Percentiles rank a stretch among this genome's conserved stretches.
Conservation (phyloP, 2,797 vertebrate genomes). For the Myotis myotis region DNA sequence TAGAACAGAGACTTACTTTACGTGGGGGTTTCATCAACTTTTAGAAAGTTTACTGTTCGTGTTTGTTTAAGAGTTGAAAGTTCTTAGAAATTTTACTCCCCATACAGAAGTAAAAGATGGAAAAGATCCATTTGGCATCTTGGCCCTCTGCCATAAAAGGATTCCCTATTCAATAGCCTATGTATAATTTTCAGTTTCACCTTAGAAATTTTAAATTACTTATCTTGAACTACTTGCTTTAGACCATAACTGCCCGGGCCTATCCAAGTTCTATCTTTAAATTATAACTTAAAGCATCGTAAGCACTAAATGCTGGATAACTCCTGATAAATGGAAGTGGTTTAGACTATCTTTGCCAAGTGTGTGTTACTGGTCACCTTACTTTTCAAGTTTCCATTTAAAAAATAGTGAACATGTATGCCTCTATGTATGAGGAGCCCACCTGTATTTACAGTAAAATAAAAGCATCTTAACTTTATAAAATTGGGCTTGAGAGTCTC, state of each 20-base stretch:
- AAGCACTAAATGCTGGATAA: conserved; percentile 41
- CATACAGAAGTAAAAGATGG: conserved; percentile 1
- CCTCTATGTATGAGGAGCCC: not conserved
- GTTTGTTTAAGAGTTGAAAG: conserved; percentile 32
- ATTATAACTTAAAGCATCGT: conserved; percentile 17
- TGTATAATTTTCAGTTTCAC: conserved; percentile 50
- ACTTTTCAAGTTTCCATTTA: conserved; percentile 56
- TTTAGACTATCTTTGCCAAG: conserved; percentile 34
- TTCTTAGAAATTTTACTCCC: conserved; percentile 38
- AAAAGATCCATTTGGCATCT: not conserved
- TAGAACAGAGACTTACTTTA: conserved; percentile 7
- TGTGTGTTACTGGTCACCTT: conserved; percentile 44
- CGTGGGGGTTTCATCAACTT: not conserved
- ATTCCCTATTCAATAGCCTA: conserved; percentile 23
- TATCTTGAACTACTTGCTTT: conserved; percentile 29
- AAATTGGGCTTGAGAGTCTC: not conserved
- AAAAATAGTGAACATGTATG: conserved; percentile 41
- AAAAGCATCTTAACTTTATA: conserved; percentile 44
- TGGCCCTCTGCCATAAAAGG: not conserved
- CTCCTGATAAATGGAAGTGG: conserved; percentile 32
- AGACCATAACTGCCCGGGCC: not conserved
- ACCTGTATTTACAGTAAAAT: conserved; percentile 21
- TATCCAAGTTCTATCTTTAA: conserved; percentile 49
- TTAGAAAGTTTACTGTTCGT: conserved; percentile 38
- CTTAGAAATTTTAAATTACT: conserved; percentile 50